Evolutionary conservation across 2,797 vertebrate species (phyloP).

Genomic region (Aselliscus stoliczkanus): DNA sequence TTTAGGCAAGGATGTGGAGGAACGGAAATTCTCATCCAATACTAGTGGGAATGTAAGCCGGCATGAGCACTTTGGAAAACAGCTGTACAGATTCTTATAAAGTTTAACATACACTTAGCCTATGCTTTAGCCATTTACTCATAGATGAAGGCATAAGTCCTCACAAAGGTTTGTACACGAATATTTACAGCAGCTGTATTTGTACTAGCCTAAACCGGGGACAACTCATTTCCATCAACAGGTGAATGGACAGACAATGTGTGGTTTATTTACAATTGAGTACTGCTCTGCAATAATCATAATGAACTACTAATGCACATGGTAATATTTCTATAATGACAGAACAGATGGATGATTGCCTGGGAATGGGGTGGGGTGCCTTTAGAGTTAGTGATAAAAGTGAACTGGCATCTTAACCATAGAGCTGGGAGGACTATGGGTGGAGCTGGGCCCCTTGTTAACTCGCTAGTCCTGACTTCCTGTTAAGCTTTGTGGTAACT

Average conservation of each 20-base stretch:
- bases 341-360: neutral
- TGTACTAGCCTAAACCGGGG: neutral
- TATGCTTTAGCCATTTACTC: neutral
- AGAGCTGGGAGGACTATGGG: no score
- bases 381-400: no score
- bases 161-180: no score
- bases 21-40: rapidly evolving
- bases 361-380: rapidly evolving
- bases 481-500: no score
- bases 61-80: neutral
- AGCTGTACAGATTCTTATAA: neutral
- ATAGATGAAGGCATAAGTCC: neutral
- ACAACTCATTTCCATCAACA: neutral
- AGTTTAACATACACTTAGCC: rapidly evolving
- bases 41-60: rapidly evolving
- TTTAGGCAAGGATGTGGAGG: neutral
- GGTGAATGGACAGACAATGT: neutral
- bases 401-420: no score
- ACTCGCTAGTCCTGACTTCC: no score
- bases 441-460: no score
- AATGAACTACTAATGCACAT: rapidly evolving
- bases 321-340: neutral
- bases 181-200: neutral
- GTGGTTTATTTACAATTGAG: rapidly evolving
- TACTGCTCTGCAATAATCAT: neutral